Base-by-base conservation (phyloP, 1,140 invertebrate genomes). In the Phthorimaea operculella region DNA sequence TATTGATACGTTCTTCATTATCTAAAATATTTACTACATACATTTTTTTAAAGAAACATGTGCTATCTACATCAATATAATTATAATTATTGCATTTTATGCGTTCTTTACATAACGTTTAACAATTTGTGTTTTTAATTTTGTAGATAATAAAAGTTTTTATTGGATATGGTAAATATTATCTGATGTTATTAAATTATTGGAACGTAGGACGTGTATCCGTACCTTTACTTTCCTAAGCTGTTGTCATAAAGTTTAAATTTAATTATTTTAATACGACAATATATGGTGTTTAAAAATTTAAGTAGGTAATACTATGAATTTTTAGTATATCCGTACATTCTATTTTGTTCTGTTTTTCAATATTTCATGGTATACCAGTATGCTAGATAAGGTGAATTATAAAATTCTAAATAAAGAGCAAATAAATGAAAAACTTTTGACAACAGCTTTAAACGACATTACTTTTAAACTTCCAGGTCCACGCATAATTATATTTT, bases 81-180 rank as follows among this genome's bases (percentile, higher is more conserved):
- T 66, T 62, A 68, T 63, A 65, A 66, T 74, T 69, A 73, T 77
- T 77, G 77, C 77, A 78, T 80, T 78, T 74, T 59, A 78, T 78
- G 77, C 75, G 58, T 73, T 28, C 11, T 47, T 47, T 47, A 15
- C 44, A 47, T 47, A 47, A 47, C 44, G 16, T 47, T 47, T 47
- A 47, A 47, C 44, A 47, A 50, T 50, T 50, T 50, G 7, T 50
- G 18, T 28, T 28, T 12, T 21, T 50, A 9, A 50, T 28, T 50
- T 14, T 10, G 14, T 47, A 47, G 8, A 16, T 47, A 47, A 16
- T 55, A 57, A 47, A 16, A 52, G 54, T 39, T 39, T 39, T 28
- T n/a, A 11, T 39, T 39, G 36, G 36, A 39, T 39, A 39, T 39
- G 36, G 36, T 39, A 12, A 39, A 10, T 39, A n/a, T 39, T 39